phyloP scores from a whole-genome alignment of 2,113 vertebrate genomes.

The Phalacrocorax carbo region DNA sequence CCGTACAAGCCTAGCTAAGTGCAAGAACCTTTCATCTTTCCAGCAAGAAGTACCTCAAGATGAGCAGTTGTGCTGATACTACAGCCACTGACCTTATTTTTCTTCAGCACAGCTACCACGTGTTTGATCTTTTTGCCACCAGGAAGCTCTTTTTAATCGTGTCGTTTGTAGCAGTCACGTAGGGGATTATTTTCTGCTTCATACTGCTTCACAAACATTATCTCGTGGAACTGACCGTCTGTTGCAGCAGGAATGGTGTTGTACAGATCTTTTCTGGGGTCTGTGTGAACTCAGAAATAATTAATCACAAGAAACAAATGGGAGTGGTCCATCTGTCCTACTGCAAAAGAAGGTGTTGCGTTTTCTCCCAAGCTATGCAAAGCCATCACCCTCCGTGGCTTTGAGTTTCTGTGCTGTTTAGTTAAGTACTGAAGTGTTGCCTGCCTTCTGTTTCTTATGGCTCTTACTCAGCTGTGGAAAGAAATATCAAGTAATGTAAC shows the following conservation, averaged over 20 bases:
- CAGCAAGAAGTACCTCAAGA: not conserved
- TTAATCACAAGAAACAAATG: not conserved
- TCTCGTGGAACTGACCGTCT: not conserved
- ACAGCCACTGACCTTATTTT: not conserved
- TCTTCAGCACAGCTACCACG: not conserved
- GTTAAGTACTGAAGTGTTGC: not conserved
- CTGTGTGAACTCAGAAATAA: not conserved
- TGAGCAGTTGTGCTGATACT: not conserved
- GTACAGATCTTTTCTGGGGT: not conserved
- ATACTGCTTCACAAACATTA: not conserved
- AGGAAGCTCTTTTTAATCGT: not conserved
- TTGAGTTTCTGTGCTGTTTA: not conserved
- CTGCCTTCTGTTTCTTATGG: not conserved
- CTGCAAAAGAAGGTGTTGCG: not conserved
- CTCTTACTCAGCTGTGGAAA: slow-evolving; percentile 32
- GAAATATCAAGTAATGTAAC: slow-evolving; percentile 18
- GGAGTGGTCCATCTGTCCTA: not conserved
- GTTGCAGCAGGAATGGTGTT: not conserved
- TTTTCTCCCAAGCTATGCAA: not conserved
- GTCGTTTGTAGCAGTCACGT: not conserved
- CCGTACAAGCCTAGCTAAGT: not conserved
- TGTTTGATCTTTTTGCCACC: not conserved
- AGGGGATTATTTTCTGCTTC: not conserved
- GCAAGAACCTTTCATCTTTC: not conserved
- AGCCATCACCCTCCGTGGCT: not conserved